A percentile compares a stretch with the other conserved stretches of the same genome.
phyloP scores from a whole-genome alignment of 2,113 vertebrate genomes.

The Pseudonaja textilis region DNA sequence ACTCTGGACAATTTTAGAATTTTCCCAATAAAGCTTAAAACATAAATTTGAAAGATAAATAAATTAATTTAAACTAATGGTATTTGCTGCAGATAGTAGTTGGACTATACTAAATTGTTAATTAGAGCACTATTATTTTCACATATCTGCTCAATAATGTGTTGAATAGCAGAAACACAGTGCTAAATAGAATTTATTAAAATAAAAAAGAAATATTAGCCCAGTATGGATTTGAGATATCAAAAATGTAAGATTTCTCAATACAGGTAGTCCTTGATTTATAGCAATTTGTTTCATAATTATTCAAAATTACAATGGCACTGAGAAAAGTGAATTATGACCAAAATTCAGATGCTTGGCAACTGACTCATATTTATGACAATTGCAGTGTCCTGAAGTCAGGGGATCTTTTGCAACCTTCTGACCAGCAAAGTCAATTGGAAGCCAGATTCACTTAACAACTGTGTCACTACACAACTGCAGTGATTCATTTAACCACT shows the following conservation, averaged over 20 bases:
- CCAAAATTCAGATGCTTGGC: too few species aligned
- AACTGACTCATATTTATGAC: too few species aligned
- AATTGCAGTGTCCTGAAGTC: too few species aligned
- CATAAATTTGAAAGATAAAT: conserved; percentile 49
- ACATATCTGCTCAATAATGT: conserved; percentile 8
- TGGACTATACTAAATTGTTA: accelerated
- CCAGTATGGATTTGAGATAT: neutral
- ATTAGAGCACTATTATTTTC: accelerated
- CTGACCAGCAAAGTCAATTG: too few species aligned
- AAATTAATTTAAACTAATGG: conserved; percentile 58
- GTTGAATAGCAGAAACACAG: neutral
- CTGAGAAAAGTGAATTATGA: too few species aligned
- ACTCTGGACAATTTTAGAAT: conserved; percentile 51
- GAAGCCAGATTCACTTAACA: too few species aligned
- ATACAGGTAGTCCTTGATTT: neutral
- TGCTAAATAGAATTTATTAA: neutral
- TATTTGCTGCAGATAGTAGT: conserved; percentile 40
- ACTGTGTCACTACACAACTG: too few species aligned
- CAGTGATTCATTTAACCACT: too few species aligned
- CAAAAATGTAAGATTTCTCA: neutral
- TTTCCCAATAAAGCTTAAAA: conserved; percentile 36
- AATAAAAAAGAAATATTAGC: neutral
- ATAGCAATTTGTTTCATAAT: too few species aligned
- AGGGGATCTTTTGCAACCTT: too few species aligned
- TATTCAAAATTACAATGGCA: too few species aligned